Percentiles rank a stretch among this genome's conserved stretches.
Evolutionary conservation across 2,113 vertebrate species (phyloP).

Genomic region (Tylochromis polylepis): DNA sequence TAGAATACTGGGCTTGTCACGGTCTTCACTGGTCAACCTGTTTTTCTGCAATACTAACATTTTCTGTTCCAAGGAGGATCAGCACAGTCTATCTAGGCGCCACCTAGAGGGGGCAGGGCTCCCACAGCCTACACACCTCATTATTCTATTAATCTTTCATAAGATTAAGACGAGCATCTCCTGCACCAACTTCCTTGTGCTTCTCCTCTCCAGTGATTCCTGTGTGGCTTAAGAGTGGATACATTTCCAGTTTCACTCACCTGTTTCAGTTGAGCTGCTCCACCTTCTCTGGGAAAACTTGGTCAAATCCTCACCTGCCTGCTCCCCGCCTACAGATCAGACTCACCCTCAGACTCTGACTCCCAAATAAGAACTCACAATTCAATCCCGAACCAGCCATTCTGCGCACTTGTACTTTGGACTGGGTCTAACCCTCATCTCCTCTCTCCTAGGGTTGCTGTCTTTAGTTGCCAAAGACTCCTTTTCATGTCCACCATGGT

Average conservation of each 20-base stretch:
- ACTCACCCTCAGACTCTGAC: neutral
- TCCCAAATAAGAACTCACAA: neutral
- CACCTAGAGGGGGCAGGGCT: neutral
- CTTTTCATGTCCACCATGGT: neutral
- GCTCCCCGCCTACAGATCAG: neutral
- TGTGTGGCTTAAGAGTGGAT: neutral
- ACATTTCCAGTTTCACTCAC: neutral
- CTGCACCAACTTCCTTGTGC: neutral
- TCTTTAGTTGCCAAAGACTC: neutral
- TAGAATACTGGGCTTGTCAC: neutral
- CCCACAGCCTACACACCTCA: neutral
- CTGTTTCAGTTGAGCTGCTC: neutral
- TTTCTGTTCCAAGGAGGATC: neutral
- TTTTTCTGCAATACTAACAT: neutral
- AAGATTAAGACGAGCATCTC: neutral
- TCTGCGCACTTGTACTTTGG: accelerated
- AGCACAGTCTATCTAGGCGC: neutral
- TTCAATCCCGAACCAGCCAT: neutral
- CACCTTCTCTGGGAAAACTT: neutral
- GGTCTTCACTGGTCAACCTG: neutral
- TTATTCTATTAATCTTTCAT: neutral
- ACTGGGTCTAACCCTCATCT: neutral
- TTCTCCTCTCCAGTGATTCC: neutral
- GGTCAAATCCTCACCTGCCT: neutral
- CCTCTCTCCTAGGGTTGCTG: neutral